Percentiles rank a stretch among this genome's conserved stretches.
Conservation (phyloP, 2,797 vertebrate genomes). For the Danio jaintianensis region DNA sequence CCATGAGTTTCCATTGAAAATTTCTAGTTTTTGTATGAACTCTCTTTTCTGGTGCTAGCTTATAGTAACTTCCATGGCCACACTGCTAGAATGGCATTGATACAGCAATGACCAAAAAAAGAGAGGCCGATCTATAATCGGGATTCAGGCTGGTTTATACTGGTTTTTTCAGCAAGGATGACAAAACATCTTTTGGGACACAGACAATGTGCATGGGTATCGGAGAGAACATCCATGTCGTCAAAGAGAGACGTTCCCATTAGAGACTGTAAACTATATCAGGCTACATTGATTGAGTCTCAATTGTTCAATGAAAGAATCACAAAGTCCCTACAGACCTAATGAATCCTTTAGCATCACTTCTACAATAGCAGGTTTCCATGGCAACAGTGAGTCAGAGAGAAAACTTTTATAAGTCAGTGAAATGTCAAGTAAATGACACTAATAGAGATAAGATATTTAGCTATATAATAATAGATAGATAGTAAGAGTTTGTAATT, state of each 20-base stretch:
- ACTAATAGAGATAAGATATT: background rate
- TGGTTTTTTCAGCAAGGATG: background rate
- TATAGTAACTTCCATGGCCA: background rate
- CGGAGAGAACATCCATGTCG: background rate
- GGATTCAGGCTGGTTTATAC: background rate
- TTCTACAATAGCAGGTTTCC: slow-evolving; percentile 20
- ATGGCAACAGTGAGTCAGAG: slow-evolving; percentile 37
- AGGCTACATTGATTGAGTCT: slow-evolving; percentile 42
- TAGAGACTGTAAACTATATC: slow-evolving; percentile 42
- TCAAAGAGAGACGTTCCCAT: slow-evolving; percentile 18
- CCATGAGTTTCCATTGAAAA: too few species aligned
- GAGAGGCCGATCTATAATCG: background rate
- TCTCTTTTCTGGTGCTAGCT: background rate
- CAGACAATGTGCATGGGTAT: background rate
- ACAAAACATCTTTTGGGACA: slow-evolving; percentile 7
- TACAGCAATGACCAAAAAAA: background rate
- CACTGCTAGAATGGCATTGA: background rate
- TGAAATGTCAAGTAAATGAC: slow-evolving; percentile 8
- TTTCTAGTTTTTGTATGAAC: too few species aligned
- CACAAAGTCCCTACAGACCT: slow-evolving; percentile 36
- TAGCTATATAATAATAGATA: too few species aligned
- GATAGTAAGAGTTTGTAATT: background rate
- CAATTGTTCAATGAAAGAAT: slow-evolving; percentile 40
- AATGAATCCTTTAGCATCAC: slow-evolving; percentile 43
- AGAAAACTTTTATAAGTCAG: background rate